Conservation (phyloP, 2,888 invertebrate genomes). For the Troglohyphantes excavatus region DNA sequence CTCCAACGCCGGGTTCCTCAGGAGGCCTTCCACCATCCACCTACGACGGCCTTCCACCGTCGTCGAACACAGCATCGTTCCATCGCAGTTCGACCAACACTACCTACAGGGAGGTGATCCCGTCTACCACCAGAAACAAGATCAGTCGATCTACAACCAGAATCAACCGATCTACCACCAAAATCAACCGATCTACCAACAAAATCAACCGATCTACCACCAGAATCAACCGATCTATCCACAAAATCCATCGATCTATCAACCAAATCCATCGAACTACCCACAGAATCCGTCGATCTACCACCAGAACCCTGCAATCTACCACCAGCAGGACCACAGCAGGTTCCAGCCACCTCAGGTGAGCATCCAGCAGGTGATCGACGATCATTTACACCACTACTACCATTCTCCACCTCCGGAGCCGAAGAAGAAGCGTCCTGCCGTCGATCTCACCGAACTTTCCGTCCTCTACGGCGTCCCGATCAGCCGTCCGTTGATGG, state of each 20-base stretch:
- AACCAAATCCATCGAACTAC: not conserved
- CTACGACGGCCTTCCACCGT: constrained; percentile 61
- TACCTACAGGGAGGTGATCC: not conserved
- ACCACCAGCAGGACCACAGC: not conserved
- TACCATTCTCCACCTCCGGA: constrained; percentile 82
- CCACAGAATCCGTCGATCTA: not conserved
- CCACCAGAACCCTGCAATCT: not conserved
- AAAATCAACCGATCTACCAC: no score
- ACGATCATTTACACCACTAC: constrained; percentile 96
- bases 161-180: not conserved
- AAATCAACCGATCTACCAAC: not conserved
- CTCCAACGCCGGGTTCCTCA: constrained; percentile 68
- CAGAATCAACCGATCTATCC: no score
- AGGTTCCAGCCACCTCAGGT: constrained; percentile 61
- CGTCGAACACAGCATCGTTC: constrained; percentile 60
- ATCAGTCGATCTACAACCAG: not conserved
- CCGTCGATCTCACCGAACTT: constrained; percentile 65
- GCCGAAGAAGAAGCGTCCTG: constrained; percentile 21
- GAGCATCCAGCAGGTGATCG: constrained; percentile 85
- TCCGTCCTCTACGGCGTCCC: constrained; percentile 74
- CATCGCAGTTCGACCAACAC: constrained; percentile 28
- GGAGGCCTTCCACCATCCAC: constrained; percentile 64
- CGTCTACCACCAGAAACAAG: not conserved
- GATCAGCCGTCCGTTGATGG: constrained; percentile 80
- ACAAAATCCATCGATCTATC: no score